These are phyloP conservation scores for Palloptera scutellata DNA, from an alignment of 2,888 invertebrate species.

Conservation along the genomic window DNA sequence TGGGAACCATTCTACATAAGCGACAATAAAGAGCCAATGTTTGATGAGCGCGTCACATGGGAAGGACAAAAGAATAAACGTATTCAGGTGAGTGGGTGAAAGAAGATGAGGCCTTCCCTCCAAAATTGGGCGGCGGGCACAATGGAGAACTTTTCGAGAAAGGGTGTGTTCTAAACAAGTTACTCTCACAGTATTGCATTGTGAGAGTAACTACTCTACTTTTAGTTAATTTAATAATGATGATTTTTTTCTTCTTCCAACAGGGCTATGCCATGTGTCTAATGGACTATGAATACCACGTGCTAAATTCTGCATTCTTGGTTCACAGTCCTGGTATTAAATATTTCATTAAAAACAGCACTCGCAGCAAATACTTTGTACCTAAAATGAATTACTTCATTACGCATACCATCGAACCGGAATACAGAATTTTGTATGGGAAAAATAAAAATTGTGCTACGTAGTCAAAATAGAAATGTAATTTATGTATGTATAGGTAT, in stretches of 20 bases:
- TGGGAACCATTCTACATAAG: conserved; percentile 96
- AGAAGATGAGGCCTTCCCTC: no score
- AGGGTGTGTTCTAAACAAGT: no score
- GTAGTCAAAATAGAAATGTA: neutral
- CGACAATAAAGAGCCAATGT: conserved; percentile 84
- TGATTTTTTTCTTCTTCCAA: conserved; percentile 15
- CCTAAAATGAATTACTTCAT: conserved; percentile 69
- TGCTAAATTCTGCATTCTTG: conserved; percentile 87
- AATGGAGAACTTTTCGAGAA: no score
- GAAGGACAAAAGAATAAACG: conserved; percentile 75
- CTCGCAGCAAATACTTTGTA: conserved; percentile 65
- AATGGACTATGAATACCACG: conserved; percentile 86
- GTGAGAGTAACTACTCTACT: neutral
- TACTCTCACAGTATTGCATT: neutral
- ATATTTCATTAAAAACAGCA: conserved; percentile 75
- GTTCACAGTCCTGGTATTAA: conserved; percentile 91
- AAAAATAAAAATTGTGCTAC: conserved; percentile 63
- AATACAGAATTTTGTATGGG: conserved; percentile 81
- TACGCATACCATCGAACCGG: conserved; percentile 77
- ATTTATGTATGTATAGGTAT: neutral
- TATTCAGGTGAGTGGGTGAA: conserved; percentile 48
- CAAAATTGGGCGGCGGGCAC: no score
- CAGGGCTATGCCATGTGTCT: conserved; percentile 90
- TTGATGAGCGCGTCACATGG: conserved; percentile 91
- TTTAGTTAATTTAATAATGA: neutral